A percentile compares a stretch with the other conserved stretches of the same genome.
Conservation (phyloP, 2,888 invertebrate species). For the Oscheius sp. region DNA sequence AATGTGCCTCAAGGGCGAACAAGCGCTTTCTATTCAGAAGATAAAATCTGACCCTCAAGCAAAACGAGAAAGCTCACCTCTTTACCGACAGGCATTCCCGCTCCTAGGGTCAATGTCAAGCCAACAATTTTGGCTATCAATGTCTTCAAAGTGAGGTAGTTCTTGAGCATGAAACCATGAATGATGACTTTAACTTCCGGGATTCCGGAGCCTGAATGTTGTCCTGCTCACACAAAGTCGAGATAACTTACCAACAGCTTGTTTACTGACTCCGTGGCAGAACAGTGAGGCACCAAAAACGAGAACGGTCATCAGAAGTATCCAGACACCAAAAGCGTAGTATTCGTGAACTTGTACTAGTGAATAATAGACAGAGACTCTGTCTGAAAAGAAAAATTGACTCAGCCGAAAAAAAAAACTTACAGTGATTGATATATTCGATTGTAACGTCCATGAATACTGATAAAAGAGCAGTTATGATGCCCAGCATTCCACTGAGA, state of each 20-base stretch:
- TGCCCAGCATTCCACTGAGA: slow-evolving; percentile 75
- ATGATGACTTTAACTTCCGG: slow-evolving; percentile 98
- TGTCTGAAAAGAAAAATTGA: slow-evolving; percentile 13
- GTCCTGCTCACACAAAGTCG: neutral
- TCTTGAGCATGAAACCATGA: slow-evolving; percentile 93
- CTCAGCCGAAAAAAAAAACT: slow-evolving; percentile 38
- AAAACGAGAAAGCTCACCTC: slow-evolving; percentile 77
- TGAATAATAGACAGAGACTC: slow-evolving; percentile 25
- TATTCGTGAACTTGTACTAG: slow-evolving; percentile 39
- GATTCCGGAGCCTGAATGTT: slow-evolving; percentile 85
- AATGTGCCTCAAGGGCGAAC: too few relatives aligned
- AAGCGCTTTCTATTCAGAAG: too few relatives aligned
- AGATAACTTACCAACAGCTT: slow-evolving; percentile 85
- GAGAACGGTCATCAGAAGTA: slow-evolving; percentile 88
- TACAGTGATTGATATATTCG: slow-evolving; percentile 71
- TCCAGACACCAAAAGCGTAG: slow-evolving; percentile 79
- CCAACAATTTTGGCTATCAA: slow-evolving; percentile 93
- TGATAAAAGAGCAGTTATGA: slow-evolving; percentile 75
- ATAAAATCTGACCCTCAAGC: too few relatives aligned
- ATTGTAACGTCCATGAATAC: slow-evolving; percentile 69
- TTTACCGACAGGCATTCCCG: slow-evolving; percentile 94
- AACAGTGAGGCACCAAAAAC: slow-evolving; percentile 95
- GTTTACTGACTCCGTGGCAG: slow-evolving; percentile 95
- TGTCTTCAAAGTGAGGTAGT: slow-evolving; percentile 93
- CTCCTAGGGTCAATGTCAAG: slow-evolving; percentile 91